Conservation (phyloP, 2,888 invertebrate species). For the Sinotaia quadrata region DNA sequence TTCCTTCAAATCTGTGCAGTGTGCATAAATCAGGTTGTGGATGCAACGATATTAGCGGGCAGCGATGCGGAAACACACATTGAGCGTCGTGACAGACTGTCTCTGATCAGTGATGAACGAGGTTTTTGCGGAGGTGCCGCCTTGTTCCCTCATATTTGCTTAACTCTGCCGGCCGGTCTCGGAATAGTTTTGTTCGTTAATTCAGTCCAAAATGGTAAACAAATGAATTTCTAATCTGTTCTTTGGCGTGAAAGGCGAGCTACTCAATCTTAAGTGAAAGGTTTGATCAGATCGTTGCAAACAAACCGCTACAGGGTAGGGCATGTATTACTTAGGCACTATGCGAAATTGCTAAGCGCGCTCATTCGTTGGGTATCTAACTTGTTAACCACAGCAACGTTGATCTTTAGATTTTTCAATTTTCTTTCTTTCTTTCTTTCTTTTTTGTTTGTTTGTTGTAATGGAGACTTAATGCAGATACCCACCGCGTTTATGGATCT, state of each 20-base stretch:
- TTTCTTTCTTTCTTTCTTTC: too few relatives aligned
- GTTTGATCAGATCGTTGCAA: too few relatives aligned
- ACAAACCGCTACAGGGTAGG: too few relatives aligned
- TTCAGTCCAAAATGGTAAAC: constrained; percentile 10
- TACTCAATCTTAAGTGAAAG: too few relatives aligned
- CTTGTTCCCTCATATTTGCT: constrained; percentile 8
- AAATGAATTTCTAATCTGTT: constrained; percentile 27
- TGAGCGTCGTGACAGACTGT: background rate
- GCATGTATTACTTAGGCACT: too few relatives aligned
- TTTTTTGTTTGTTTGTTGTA: too few relatives aligned
- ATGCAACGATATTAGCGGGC: constrained; percentile 16
- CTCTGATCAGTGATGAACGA: background rate
- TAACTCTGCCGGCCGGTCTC: background rate
- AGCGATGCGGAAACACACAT: constrained; percentile 15
- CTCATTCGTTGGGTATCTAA: too few relatives aligned
- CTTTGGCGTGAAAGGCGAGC: constrained; percentile 15
- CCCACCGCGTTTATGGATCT: too few relatives aligned
- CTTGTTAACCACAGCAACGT: too few relatives aligned
- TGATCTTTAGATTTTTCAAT: too few relatives aligned
- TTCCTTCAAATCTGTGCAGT: constrained; percentile 26
- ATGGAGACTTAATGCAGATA: too few relatives aligned
- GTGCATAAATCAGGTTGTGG: constrained; percentile 11
- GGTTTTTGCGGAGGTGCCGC: background rate
- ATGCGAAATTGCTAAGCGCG: too few relatives aligned
- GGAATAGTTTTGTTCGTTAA: background rate